Conservation (phyloP, 2,888 invertebrate genomes). For the Pandemis cinnamomeana region DNA sequence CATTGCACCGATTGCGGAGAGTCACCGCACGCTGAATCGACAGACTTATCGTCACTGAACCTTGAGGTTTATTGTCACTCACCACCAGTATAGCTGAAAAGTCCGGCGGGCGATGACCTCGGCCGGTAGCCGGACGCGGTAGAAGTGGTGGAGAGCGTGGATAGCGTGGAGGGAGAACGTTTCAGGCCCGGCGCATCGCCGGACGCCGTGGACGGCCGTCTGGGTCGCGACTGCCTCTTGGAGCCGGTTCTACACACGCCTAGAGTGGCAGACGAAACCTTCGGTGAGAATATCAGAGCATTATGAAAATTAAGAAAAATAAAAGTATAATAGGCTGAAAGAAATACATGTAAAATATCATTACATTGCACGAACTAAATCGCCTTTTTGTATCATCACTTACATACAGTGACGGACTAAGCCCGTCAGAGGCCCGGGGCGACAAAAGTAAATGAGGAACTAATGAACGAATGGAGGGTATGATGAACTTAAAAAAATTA, state of each 20-base stretch:
- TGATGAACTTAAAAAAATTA: too few relatives aligned
- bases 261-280: slow-evolving; percentile 46
- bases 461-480: too few relatives aligned
- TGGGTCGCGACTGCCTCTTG: slow-evolving; percentile 78
- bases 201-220: slow-evolving; percentile 71
- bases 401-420: too few relatives aligned
- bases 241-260: slow-evolving; percentile 82
- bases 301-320: background rate
- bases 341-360: background rate
- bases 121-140: slow-evolving; percentile 85
- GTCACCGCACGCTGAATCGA: too few relatives aligned
- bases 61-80: slow-evolving; percentile 40
- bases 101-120: slow-evolving; percentile 91
- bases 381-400: too few relatives aligned
- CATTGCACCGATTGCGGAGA: too few relatives aligned
- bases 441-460: too few relatives aligned
- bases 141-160: slow-evolving; percentile 65
- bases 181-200: slow-evolving; percentile 59
- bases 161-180: slow-evolving; percentile 76
- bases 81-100: slow-evolving; percentile 89
- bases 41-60: too few relatives aligned
- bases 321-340: background rate
- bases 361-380: too few relatives aligned
- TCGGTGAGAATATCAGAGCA: slow-evolving; percentile 17
- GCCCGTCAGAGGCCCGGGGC: too few relatives aligned